phyloP scores from a whole-genome alignment of 2,888 invertebrate genomes.

The Griposia aprilina region DNA sequence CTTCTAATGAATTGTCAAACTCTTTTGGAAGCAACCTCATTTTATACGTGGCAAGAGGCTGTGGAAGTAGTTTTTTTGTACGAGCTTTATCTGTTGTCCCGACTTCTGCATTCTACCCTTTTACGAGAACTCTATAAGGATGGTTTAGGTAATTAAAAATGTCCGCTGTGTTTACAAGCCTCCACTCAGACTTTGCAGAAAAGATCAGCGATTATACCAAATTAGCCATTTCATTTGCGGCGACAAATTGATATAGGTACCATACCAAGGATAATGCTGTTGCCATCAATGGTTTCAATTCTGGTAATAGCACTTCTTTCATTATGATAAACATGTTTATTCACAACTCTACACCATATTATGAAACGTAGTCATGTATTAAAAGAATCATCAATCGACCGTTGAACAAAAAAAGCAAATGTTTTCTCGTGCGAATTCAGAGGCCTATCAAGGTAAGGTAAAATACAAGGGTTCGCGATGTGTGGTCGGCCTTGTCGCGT shows the following conservation, averaged over 20 bases:
- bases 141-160: background rate
- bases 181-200: background rate
- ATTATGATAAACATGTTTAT: slow-evolving; percentile 1
- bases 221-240: background rate
- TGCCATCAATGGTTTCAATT: background rate
- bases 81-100: background rate
- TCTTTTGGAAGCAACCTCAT: slow-evolving; percentile 11
- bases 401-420: slow-evolving; percentile 24
- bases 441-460: slow-evolving; percentile 42
- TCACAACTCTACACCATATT: background rate
- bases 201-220: background rate
- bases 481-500: slow-evolving; percentile 46
- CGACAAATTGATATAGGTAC: background rate
- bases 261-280: background rate
- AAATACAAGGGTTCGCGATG: slow-evolving; percentile 48
- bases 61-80: background rate
- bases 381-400: background rate
- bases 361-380: slow-evolving; percentile 6
- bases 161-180: background rate
- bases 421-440: slow-evolving; percentile 37
- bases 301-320: background rate
- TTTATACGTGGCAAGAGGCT: background rate
- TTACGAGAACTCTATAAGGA: background rate
- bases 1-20: slow-evolving; percentile 38
- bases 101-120: background rate